Base-by-base conservation (phyloP, 2,113 vertebrate species). In the Tinamus guttatus region DNA sequence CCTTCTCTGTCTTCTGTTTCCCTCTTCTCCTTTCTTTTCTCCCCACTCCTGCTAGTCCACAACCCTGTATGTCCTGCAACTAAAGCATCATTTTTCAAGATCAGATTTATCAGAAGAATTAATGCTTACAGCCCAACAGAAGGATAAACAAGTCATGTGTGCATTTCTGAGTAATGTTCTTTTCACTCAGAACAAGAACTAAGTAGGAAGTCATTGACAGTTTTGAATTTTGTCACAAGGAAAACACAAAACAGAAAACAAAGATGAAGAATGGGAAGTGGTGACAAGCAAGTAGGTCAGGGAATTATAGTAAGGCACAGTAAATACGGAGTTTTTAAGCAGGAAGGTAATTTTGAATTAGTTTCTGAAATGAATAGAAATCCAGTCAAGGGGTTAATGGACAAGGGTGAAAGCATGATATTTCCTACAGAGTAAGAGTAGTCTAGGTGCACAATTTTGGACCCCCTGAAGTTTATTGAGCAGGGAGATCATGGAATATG, bases 301-400 rank as follows among this genome's bases (percentile, higher is more conserved):
- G 24, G 75, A 85, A 76, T 30, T 59, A 73, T 4, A 45, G 24
- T 63, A 90, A 9, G 6, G 4, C 75, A 7, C 24, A 63, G 28
- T 32, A 76, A 86, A 75, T 40, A 56, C 4, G 52, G 40, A 73
- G 41, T 71, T 92, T 93, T 95, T 32, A 93, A 56, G 45, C 25
- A 67, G 21, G 20, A 91, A 12, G 70, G 8, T 7, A 36, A 88
- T 70, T 89, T 83, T 58, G 82, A 96, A 94, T 70, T 74, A 89
- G 17, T 21, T 89, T 85, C 67, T 85, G 49, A 80, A 93, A 71
- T 34, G 1, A 87, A 63, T 12, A 85, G 11, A 81, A 71, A 75
- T 78, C 1, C 2, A 74, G 32, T 38, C 51, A 75, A 78, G 82
- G 6, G 11, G 7, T 21, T 58, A 71, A 71, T 27, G n/a, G 17